phyloP scores from a whole-genome alignment of 2,113 vertebrate genomes.

The Ramphastos sulfuratus region DNA sequence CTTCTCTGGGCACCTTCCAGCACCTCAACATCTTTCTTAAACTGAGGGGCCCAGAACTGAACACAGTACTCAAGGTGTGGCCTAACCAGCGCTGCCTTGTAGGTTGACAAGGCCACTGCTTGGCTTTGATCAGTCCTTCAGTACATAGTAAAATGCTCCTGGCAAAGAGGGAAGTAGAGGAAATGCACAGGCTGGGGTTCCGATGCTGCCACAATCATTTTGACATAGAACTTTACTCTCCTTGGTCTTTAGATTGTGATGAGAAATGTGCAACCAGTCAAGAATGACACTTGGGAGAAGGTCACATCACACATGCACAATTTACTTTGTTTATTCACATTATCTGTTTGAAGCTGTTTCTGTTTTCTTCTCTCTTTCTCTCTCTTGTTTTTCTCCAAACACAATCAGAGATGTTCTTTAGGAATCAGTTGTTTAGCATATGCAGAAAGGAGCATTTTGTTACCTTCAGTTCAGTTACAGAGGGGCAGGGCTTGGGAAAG shows the following conservation, averaged over 20 bases:
- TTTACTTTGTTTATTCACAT: background rate
- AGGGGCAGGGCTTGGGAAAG: background rate
- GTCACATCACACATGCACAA: background rate
- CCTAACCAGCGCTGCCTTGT: background rate
- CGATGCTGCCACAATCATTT: background rate
- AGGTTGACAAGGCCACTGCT: background rate
- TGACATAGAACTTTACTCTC: background rate
- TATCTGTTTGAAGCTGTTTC: background rate
- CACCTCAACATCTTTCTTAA: too few species aligned
- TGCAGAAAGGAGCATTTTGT: background rate
- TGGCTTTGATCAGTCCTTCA: background rate
- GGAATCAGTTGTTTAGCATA: background rate
- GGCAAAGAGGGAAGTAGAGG: background rate
- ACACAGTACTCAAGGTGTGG: too few species aligned
- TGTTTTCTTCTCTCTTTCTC: background rate
- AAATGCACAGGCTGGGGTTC: background rate
- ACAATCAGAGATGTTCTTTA: background rate
- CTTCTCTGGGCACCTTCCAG: too few species aligned
- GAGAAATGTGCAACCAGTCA: background rate
- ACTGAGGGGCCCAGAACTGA: too few species aligned
- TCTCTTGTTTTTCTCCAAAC: background rate
- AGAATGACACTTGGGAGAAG: background rate
- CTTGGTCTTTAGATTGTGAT: background rate
- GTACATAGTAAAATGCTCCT: background rate
- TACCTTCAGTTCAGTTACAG: background rate